These are phyloP conservation scores for Aphelinus atriplicis DNA, from an alignment of 1,140 invertebrate genomes.

Conservation along the genomic window DNA sequence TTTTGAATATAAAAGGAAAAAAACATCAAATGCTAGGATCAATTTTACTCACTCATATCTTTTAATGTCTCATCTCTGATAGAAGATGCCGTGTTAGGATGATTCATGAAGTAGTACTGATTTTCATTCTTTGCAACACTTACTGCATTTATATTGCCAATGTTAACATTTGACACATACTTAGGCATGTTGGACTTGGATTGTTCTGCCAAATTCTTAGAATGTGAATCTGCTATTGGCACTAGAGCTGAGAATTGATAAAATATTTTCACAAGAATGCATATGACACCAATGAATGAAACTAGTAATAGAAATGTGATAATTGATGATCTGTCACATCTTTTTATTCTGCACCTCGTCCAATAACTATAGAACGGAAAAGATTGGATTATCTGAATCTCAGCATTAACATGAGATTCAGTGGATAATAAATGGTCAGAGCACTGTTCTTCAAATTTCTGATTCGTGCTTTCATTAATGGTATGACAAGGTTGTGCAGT, in stretches of 20 bases:
- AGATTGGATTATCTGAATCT: slow-evolving; percentile 17
- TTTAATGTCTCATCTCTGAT: no score
- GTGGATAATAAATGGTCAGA: neutral
- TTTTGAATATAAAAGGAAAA: slow-evolving; percentile 11
- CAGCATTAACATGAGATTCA: slow-evolving; percentile 18
- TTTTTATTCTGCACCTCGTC: slow-evolving; percentile 1
- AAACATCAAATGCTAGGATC: neutral
- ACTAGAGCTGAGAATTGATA: slow-evolving; percentile 11
- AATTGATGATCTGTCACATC: slow-evolving; percentile 19
- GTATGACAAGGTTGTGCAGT: neutral
- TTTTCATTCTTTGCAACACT: no score
- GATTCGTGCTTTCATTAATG: neutral
- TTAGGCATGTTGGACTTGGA: slow-evolving; percentile 4
- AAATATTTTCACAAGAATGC: slow-evolving; percentile 2
- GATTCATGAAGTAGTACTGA: no score
- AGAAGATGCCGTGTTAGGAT: no score
- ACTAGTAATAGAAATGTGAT: neutral
- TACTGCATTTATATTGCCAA: no score
- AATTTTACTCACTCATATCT: no score
- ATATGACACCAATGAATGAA: neutral
- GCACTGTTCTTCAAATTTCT: neutral
- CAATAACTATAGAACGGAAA: neutral
- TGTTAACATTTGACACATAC: neutral
- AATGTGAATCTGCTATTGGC: neutral
- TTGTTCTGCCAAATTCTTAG: neutral